These are phyloP conservation scores for Entomyzon cyanotis DNA, from an alignment of 2,113 vertebrate genomes.

Conservation along the genomic window DNA sequence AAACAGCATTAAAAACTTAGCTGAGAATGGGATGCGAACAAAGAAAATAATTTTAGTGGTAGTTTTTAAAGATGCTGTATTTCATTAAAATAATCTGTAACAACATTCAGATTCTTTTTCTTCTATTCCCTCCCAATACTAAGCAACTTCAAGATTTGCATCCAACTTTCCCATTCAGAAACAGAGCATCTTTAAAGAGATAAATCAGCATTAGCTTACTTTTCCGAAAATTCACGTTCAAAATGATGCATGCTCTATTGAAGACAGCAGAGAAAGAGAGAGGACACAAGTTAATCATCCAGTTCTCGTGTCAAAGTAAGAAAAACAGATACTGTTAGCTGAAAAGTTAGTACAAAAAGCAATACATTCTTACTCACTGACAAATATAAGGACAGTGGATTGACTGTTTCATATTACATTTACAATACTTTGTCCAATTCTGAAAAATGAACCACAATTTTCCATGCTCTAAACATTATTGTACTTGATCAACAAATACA, in stretches of 20 bases:
- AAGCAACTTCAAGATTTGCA: slow-evolving; percentile 32
- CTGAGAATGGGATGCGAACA: slow-evolving; percentile 59
- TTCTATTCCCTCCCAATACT: slow-evolving; percentile 33
- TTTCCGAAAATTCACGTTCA: slow-evolving; percentile 95
- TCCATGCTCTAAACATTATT: not conserved
- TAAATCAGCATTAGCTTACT: slow-evolving; percentile 87
- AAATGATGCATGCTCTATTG: slow-evolving; percentile 97
- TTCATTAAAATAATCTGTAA: slow-evolving; percentile 58
- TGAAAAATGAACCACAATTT: not conserved
- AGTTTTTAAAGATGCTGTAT: slow-evolving; percentile 77
- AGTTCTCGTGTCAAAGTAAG: slow-evolving; percentile 62
- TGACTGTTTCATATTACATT: not conserved
- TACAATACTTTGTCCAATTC: not conserved
- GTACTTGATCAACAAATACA: not conserved
- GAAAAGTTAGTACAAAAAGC: slow-evolving; percentile 23
- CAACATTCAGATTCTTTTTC: not conserved
- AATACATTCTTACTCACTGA: slow-evolving; percentile 9
- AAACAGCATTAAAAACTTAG: slow-evolving; percentile 65
- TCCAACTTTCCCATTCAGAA: slow-evolving; percentile 64
- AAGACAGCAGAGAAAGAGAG: slow-evolving; percentile 81
- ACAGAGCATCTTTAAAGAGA: slow-evolving; percentile 84
- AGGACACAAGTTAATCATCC: slow-evolving; percentile 75
- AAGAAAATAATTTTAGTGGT: slow-evolving; percentile 47
- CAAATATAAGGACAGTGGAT: not conserved
- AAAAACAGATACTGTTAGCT: slow-evolving; percentile 56